Evolutionary conservation across 2,113 vertebrate species (phyloP).

Genomic region (Himantopus leucocephalus): DNA sequence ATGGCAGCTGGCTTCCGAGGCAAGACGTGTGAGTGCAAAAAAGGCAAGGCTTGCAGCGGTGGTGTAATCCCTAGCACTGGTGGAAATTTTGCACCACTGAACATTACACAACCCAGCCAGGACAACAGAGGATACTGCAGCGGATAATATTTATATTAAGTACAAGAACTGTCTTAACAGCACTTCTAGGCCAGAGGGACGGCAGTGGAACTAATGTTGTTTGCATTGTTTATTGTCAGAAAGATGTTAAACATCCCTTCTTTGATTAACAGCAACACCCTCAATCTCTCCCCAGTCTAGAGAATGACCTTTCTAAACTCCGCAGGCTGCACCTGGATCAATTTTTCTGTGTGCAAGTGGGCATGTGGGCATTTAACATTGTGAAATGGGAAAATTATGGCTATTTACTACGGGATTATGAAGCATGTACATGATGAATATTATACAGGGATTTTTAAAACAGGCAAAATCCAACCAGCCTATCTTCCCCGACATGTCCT

Average conservation of each 20-base stretch:
- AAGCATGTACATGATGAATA: neutral
- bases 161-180: neutral
- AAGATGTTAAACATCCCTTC: conserved; percentile 1
- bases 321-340: neutral
- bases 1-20: neutral
- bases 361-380: conserved; percentile 2
- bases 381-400: neutral
- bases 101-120: neutral
- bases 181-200: neutral
- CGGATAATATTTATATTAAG: neutral
- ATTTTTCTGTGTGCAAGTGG: neutral
- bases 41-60: neutral
- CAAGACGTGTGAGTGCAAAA: rapidly evolving
- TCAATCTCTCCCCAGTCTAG: neutral
- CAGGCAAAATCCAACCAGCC: neutral
- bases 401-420: conserved; percentile 9
- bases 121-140: neutral
- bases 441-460: neutral
- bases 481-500: neutral
- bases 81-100: neutral
- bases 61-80: neutral
- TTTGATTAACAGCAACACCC: conserved; percentile 5
- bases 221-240: conserved; percentile 37
- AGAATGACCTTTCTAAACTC: conserved; percentile 44
- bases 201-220: neutral